Evolutionary conservation across 2,113 vertebrate genomes (phyloP).

Genomic region (Tragelaphus buxtoni): DNA sequence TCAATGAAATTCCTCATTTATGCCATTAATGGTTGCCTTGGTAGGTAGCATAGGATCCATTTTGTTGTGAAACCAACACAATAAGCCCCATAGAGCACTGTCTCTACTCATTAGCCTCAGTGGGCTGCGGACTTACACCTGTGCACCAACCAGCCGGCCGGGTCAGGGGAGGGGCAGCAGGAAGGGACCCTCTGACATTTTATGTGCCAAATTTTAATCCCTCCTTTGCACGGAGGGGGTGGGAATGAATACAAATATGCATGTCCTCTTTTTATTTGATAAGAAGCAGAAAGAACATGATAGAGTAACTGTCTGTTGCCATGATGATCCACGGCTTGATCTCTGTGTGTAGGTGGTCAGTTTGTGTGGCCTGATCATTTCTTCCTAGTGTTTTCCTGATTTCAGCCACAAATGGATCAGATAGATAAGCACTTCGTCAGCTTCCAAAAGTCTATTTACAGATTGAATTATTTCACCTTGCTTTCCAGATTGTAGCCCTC

Average conservation of each 20-base stretch:
- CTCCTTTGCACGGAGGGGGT: not conserved
- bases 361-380: not conserved
- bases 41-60: no score
- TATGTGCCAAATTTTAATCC: not conserved
- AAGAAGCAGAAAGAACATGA: not conserved
- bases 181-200: not conserved
- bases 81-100: not conserved
- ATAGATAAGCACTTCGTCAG: not conserved
- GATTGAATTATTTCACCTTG: not conserved
- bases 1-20: not conserved
- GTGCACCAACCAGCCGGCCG: not conserved
- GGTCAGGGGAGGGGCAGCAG: not conserved
- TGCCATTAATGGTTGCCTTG: no score
- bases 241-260: not conserved
- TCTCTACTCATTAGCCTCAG: accelerated
- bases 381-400: constrained; percentile 9
- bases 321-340: not conserved
- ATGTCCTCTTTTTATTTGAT: not conserved
- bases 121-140: not conserved
- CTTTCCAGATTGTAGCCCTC: not conserved
- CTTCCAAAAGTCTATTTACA: not conserved
- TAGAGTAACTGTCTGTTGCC: not conserved
- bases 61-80: not conserved
- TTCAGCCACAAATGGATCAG: not conserved
- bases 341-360: not conserved